phyloP scores from a whole-genome alignment of 1,140 invertebrate species.

The Homalodisca vitripennis region DNA sequence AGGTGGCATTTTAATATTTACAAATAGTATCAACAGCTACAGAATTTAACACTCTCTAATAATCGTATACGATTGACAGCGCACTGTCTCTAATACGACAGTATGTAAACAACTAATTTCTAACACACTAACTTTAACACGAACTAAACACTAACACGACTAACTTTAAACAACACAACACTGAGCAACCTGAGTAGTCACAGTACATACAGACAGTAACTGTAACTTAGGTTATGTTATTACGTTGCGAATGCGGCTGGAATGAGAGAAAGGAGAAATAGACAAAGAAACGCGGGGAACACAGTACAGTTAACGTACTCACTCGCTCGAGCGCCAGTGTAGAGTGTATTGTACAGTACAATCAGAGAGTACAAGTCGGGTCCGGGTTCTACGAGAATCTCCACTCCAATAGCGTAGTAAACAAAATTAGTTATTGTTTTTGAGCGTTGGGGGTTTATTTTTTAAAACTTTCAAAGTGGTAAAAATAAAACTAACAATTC shows the following conservation, averaged over 20 bases:
- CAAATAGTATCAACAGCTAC: conserved; percentile 8
- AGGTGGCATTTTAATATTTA: conserved; percentile 17
- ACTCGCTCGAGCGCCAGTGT: conserved; percentile 1
- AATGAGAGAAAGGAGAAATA: not conserved
- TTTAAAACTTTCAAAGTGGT: conserved; percentile 5
- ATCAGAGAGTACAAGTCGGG: not conserved
- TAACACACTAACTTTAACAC: not conserved
- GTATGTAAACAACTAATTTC: no score
- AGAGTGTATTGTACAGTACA: not conserved
- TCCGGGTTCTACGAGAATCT: conserved; percentile 6
- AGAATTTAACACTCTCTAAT: conserved; percentile 14
- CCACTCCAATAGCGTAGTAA: conserved; percentile 8
- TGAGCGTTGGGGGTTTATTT: not conserved
- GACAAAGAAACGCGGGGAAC: conserved; percentile 9
- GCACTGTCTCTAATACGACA: no score
- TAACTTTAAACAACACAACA: conserved; percentile 10
- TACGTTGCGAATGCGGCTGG: conserved; percentile 9
- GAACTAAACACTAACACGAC: conserved; percentile 8
- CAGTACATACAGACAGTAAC: no score
- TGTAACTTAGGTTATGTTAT: not conserved
- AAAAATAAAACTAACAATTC: conserved; percentile 4
- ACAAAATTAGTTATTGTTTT: conserved; percentile 14
- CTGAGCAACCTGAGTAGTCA: no score
- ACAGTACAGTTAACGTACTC: conserved; percentile 3
- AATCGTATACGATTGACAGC: conserved; percentile 4